Conservation (phyloP, 2,797 vertebrate species). For the Diplodus puntazzo region DNA sequence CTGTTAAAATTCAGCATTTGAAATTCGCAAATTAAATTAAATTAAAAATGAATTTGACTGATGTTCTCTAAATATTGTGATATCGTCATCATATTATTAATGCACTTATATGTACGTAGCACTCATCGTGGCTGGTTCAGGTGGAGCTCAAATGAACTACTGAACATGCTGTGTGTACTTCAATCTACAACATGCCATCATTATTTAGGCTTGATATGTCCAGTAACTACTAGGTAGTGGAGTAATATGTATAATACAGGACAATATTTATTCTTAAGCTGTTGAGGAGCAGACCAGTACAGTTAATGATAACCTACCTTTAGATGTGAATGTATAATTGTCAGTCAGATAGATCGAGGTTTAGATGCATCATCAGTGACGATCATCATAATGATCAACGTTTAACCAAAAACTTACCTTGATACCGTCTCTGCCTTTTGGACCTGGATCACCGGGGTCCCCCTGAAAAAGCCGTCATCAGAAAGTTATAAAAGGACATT, state of each 20-base stretch:
- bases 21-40: too few species aligned
- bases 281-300: neutral
- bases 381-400: neutral
- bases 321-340: neutral
- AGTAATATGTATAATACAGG: neutral
- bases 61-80: too few species aligned
- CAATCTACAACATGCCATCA: neutral
- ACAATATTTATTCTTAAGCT: neutral
- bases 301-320: neutral
- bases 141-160: neutral
- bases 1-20: too few species aligned
- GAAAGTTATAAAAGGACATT: neutral
- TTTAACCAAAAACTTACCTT: conserved; percentile 66
- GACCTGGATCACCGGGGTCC: conserved; percentile 72
- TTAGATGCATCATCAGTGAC: neutral
- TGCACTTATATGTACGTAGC: neutral
- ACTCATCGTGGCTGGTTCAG: neutral
- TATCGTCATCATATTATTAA: too few species aligned
- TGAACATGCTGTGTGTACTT: neutral
- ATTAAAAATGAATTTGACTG: too few species aligned
- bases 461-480: conserved; percentile 71
- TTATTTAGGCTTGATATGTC: neutral
- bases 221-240: neutral
- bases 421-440: conserved; percentile 53
- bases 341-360: neutral